Base-by-base conservation (phyloP, 1,140 invertebrate genomes). In the Hormaphis cornu region DNA sequence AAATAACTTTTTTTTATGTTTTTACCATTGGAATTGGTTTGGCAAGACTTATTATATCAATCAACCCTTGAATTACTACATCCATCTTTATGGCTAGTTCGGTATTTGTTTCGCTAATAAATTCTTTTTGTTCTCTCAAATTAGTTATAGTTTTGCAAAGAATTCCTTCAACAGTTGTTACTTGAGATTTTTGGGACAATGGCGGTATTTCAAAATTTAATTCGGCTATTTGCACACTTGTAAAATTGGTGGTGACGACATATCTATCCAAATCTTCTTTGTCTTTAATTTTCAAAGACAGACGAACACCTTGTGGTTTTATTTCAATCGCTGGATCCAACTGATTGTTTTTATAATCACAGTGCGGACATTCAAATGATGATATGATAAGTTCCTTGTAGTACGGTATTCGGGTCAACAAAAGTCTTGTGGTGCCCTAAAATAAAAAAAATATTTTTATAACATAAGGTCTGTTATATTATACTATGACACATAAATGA, bases 341-440 rank as follows among this genome's bases (percentile, higher is more conserved):
- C 79, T 97, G 93, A 78, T 94, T 96, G 78, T 99, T 98, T 73
- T 84, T 81, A 78, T 83, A 89, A 0, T 89, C 88, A 80, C 97
- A 99, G 70, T 92, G 81, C 5, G 90, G 85, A 79, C 97, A 99
- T 1, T 82, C 81, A 79, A 99, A 99, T 0, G 95, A 98, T 83
- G 95, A 94, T 0, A 99, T 75, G n/a, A 99, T 86, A 1, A 99
- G 87, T 79, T 98, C 95, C 77, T 93, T 93, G 77, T 95, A 99
- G 80, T 93, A 90, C 1, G 97, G 97, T 73, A 99, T 99, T 76
- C 88, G 89, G 0, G 95, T 98, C 22, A 97, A 81, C 66, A 99
- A 81, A 3, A 99, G 75, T 69, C 87, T 83, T 9, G 97, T 99
- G 0, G 80, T 81, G 12, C 97, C 97, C 89, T 97, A 80, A 63